Base-by-base conservation (phyloP, 2,888 invertebrate genomes). In the Limenitis arthemis region DNA sequence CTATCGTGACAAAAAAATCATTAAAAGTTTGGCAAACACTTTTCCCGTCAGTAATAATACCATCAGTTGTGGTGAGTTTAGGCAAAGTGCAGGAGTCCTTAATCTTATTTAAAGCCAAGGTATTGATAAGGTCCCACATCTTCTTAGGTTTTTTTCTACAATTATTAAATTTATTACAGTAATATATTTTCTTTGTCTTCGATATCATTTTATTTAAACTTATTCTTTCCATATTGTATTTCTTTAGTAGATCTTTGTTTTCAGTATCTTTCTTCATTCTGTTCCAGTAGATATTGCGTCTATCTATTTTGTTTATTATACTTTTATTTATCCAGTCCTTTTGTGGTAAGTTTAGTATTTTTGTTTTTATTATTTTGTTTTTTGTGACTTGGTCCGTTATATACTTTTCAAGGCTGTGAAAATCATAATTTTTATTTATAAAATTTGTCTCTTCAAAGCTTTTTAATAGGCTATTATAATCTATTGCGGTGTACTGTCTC, bases 41-140 rank as follows among this genome's bases (percentile, higher is more conserved):
- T 20, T 20, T 20, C 20, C 20, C 20, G 4, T 20, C 20, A 20
- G 20, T 20, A 20, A 20, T 20, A 20, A 4, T 20, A 20, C 20
- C 20, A 20, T 20, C 20, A 20, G 20, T 3, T 20, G 20, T 20
- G 20, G 20, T 1, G 20, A 20, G 20, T 20, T 20, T 20, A 20
- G n/a, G n/a, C n/a, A n/a, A n/a, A n/a, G n/a, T n/a, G n/a, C n/a
- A n/a, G 20, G 20, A 20, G 20, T 20, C 20, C 20, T 4, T 20
- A 20, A 20, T 20, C 4, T 20, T 1, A 20, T 20, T 20, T 20
- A 20, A 3, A 20, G 20, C 20, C 20, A 20, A 20, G n/a, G 33
- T 41, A 12, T 59, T 55, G 7, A 61, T 58, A 1, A 62, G 28
- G 4, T 42, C 37, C 61, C 61, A 61, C 55, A 59, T 59, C 44